Percentiles rank a stretch among this genome's conserved stretches.
phyloP scores from a whole-genome alignment of 2,888 invertebrate species.

The Rutpela maculata region DNA sequence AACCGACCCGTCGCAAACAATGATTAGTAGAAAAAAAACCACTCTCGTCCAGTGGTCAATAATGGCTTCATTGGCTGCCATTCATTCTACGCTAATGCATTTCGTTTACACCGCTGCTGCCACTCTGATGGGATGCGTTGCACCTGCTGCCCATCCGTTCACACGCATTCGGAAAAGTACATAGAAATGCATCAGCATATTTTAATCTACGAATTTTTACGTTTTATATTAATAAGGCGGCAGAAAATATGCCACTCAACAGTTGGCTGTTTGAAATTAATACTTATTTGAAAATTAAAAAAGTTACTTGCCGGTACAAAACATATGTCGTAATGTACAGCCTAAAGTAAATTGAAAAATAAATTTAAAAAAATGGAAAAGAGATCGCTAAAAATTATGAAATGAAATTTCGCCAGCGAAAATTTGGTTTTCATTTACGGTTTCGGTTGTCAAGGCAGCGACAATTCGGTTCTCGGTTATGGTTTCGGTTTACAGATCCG shows the following conservation, averaged over 20 bases:
- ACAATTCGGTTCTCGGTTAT: too few relatives aligned
- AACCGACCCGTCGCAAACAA: conserved; percentile 71
- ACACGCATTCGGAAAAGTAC: conserved; percentile 44
- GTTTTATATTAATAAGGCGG: not conserved
- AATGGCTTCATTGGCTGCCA: conserved; percentile 71
- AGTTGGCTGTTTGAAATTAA: too few relatives aligned
- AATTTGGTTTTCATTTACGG: too few relatives aligned
- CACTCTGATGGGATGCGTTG: conserved; percentile 50
- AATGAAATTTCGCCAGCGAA: too few relatives aligned
- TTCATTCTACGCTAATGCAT: conserved; percentile 71
- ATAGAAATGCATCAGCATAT: conserved; percentile 31
- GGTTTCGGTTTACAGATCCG: too few relatives aligned
- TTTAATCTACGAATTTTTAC: conserved; percentile 2
- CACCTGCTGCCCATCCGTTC: conserved; percentile 58
- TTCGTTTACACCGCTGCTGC: conserved; percentile 55
- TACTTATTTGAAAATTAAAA: too few relatives aligned
- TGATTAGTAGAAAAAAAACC: conserved; percentile 71
- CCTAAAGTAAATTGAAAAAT: too few relatives aligned
- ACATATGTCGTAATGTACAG: too few relatives aligned
- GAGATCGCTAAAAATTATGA: too few relatives aligned
- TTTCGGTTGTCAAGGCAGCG: too few relatives aligned
- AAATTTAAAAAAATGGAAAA: too few relatives aligned
- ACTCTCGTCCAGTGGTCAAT: conserved; percentile 69
- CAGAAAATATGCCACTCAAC: not conserved
- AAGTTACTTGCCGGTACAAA: too few relatives aligned